These are phyloP conservation scores for Steinernema hermaphroditum DNA, from an alignment of 2,888 invertebrate genomes.

Conservation along the genomic window DNA sequence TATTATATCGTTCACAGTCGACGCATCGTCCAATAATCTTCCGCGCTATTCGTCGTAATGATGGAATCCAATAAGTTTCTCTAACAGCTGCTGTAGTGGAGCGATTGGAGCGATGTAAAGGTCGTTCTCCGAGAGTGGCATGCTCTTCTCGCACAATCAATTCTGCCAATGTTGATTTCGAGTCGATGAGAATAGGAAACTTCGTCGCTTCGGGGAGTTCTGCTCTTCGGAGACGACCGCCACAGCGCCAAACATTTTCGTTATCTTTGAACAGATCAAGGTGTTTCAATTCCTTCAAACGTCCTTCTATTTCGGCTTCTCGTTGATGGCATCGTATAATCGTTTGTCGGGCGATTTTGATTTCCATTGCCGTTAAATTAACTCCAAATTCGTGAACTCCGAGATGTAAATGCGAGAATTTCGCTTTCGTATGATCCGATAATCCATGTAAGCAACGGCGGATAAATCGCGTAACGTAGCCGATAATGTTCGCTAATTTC, in stretches of 20 bases:
- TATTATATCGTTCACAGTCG: too few species aligned
- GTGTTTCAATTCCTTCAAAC: neutral
- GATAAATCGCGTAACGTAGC: neutral
- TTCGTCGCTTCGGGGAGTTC: slow-evolving; percentile 17
- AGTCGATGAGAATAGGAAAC: neutral
- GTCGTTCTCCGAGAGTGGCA: neutral
- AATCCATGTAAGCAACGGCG: neutral
- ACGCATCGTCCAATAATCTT: slow-evolving; percentile 17
- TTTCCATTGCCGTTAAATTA: neutral
- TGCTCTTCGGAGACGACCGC: slow-evolving; percentile 28
- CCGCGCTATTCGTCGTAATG: slow-evolving; percentile 22
- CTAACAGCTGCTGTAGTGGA: slow-evolving; percentile 12
- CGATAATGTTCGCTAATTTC: neutral
- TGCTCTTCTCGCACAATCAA: slow-evolving; percentile 11
- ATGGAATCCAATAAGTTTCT: too few species aligned
- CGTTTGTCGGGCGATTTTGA: neutral
- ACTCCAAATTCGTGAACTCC: neutral
- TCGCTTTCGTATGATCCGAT: neutral
- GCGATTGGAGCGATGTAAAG: neutral
- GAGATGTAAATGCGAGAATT: neutral
- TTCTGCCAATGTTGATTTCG: neutral
- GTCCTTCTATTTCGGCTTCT: neutral
- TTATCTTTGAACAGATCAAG: slow-evolving; percentile 14
- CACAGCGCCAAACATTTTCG: neutral
- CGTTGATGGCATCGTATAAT: neutral